Evolutionary conservation across 2,888 invertebrate species (phyloP).

Genomic region (Dasysyrphus tricinctus): DNA sequence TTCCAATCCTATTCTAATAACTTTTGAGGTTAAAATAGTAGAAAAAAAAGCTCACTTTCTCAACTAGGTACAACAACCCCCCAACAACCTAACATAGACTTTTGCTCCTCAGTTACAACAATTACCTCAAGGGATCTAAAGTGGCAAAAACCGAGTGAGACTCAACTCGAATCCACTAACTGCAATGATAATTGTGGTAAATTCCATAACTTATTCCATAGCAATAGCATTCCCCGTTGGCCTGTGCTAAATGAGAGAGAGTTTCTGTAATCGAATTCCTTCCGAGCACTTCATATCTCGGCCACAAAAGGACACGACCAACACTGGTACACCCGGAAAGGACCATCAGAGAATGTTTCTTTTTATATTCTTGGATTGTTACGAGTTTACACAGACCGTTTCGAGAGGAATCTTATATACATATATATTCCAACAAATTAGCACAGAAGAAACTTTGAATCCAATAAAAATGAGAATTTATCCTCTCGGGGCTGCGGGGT

Average conservation of each 20-base stretch:
- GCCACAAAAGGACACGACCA: constrained; percentile 11
- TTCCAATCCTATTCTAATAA: constrained; percentile 17
- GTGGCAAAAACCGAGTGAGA: constrained; percentile 1
- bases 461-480: constrained; percentile 42
- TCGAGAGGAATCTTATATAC: not conserved
- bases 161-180: constrained; percentile 30
- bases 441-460: constrained; percentile 26
- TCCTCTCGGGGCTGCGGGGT: not conserved
- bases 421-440: constrained; percentile 17
- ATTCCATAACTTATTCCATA: constrained; percentile 45
- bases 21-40: constrained; percentile 28
- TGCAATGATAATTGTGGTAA: constrained; percentile 54
- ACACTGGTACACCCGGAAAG: not conserved
- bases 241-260: constrained; percentile 13
- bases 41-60: constrained; percentile 1
- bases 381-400: not conserved
- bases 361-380: constrained; percentile 14
- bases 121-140: constrained; percentile 18
- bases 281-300: constrained; percentile 19
- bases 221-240: constrained; percentile 20
- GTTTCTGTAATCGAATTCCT: constrained; percentile 42
- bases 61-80: not conserved
- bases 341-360: not conserved
- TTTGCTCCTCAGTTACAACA: constrained; percentile 29
- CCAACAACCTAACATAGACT: not conserved